Evolutionary conservation across 2,113 vertebrate genomes (phyloP).

Genomic region (Podarcis cretensis): DNA sequence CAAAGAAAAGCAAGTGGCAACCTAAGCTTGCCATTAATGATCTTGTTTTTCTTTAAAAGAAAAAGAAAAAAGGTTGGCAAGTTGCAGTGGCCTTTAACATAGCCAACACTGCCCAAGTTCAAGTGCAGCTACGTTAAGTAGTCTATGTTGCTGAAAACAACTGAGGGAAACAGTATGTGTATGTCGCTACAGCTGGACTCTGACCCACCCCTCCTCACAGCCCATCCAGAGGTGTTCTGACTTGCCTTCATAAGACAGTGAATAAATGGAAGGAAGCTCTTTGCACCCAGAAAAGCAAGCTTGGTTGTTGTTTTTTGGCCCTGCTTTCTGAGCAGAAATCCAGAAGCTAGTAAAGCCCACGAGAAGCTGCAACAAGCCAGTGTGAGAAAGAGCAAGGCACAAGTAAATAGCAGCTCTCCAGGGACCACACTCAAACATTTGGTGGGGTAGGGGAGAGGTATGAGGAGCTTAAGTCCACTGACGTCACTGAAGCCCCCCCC

Average conservation of each 20-base stretch:
- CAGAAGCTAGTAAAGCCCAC: slow-evolving; percentile 60
- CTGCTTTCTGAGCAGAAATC: slow-evolving; percentile 42
- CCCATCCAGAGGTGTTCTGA: background rate
- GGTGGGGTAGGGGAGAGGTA: slow-evolving; percentile 56
- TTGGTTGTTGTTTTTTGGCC: background rate
- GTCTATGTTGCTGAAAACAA: slow-evolving; percentile 26
- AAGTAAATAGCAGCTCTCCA: slow-evolving; percentile 74
- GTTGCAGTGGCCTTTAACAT: slow-evolving; percentile 38
- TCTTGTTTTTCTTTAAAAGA: background rate
- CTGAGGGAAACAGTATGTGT: background rate
- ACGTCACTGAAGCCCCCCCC: slow-evolving; percentile 63
- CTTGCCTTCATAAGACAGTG: slow-evolving; percentile 21
- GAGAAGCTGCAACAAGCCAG: slow-evolving; percentile 67
- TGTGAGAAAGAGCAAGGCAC: slow-evolving; percentile 77
- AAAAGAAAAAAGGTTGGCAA: background rate
- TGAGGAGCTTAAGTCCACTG: slow-evolving; percentile 64
- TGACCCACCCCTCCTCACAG: background rate
- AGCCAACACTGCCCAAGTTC: slow-evolving; percentile 32
- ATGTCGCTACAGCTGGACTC: slow-evolving; percentile 8
- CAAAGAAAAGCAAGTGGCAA: slow-evolving; percentile 6
- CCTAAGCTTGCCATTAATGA: background rate
- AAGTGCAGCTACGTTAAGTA: background rate
- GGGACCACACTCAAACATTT: slow-evolving; percentile 66
- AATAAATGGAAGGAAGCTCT: slow-evolving; percentile 52
- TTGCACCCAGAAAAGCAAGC: slow-evolving; percentile 55